Percentiles rank a stretch among this genome's conserved stretches.
Conservation (phyloP, 2,888 invertebrate species). For the Tigriopus californicus region DNA sequence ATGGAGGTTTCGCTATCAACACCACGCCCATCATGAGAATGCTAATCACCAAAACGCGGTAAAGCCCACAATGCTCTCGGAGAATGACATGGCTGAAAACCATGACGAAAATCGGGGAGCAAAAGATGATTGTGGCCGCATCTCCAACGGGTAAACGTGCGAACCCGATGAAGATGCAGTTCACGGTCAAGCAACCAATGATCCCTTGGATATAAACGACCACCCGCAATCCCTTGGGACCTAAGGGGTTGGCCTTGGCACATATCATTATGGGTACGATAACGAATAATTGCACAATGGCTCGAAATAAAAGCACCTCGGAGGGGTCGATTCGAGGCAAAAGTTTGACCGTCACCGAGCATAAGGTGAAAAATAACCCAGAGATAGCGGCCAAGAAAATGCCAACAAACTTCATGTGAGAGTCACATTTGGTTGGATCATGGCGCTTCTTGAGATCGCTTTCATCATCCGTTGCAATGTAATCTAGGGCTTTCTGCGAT, state of each 20-base stretch:
- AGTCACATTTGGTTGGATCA: neutral
- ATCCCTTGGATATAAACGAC: constrained; percentile 29
- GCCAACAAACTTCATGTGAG: constrained; percentile 21
- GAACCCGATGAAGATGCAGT: constrained; percentile 31
- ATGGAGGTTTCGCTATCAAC: constrained; percentile 31
- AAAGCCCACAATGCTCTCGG: constrained; percentile 31
- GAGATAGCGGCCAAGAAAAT: constrained; percentile 31
- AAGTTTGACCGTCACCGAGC: constrained; percentile 30
- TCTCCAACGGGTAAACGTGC: constrained; percentile 32
- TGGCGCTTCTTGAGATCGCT: neutral
- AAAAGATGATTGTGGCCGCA: constrained; percentile 33
- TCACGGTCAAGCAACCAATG: constrained; percentile 31
- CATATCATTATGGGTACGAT: constrained; percentile 27
- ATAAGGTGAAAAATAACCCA: constrained; percentile 32
- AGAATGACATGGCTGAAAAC: constrained; percentile 30
- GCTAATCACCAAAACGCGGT: constrained; percentile 29
- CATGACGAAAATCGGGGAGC: constrained; percentile 33
- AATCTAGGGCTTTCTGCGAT: neutral
- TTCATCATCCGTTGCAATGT: neutral
- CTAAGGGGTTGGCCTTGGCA: constrained; percentile 25
- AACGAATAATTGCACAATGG: constrained; percentile 27
- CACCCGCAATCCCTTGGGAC: constrained; percentile 27
- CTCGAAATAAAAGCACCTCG: constrained; percentile 29
- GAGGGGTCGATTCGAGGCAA: constrained; percentile 30
- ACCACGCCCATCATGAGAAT: constrained; percentile 30